phyloP scores from a whole-genome alignment of 2,113 vertebrate species.

The Haplochromis vanheusdeni region DNA sequence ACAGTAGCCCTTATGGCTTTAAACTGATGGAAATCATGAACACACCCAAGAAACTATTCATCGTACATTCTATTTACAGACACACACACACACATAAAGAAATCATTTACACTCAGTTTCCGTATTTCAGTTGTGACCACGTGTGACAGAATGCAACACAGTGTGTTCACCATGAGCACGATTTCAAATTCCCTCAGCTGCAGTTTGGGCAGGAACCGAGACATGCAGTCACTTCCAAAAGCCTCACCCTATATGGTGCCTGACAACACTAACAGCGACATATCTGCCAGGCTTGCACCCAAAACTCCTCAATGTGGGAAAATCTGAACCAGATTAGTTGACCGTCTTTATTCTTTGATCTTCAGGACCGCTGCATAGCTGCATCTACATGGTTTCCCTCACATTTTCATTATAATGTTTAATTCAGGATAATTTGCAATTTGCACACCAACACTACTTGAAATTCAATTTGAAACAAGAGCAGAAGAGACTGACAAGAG shows the following conservation, averaged over 20 bases:
- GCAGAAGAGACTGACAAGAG: background rate
- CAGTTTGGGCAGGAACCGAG: background rate
- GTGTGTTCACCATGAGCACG: background rate
- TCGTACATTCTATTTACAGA: background rate
- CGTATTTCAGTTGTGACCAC: background rate
- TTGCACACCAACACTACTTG: background rate
- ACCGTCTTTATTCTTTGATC: fast-evolving
- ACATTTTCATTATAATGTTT: background rate
- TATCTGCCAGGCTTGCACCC: background rate
- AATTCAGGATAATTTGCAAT: background rate
- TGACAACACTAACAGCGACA: background rate
- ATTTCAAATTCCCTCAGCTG: background rate
- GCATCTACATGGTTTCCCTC: fast-evolving
- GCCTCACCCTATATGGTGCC: background rate
- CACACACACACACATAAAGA: background rate
- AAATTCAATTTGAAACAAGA: background rate
- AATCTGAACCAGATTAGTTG: background rate
- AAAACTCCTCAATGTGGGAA: background rate
- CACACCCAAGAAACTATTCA: background rate
- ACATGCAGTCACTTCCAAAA: background rate
- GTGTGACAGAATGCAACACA: background rate
- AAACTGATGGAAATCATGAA: background rate
- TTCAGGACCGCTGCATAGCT: fast-evolving
- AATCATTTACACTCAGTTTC: background rate
- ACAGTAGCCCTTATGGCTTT: background rate